A percentile compares a stretch with the other conserved stretches of the same genome.
Evolutionary conservation across 2,797 vertebrate genomes (phyloP).

Genomic region (Pangasius krempfi): DNA sequence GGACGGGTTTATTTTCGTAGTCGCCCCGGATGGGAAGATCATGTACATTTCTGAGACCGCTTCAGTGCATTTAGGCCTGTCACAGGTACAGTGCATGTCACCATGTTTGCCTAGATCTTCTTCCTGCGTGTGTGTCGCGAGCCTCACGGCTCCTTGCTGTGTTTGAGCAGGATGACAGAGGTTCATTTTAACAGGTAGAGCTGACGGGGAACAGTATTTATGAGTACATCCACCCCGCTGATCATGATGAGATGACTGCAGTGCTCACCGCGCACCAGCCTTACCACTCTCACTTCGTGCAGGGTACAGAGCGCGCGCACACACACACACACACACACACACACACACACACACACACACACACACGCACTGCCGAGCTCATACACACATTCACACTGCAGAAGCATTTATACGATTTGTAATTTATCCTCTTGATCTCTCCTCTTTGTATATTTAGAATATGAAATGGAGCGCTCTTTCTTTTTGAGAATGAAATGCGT

Average conservation of each 20-base stretch:
- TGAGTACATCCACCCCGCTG: conserved; percentile 95
- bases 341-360: conserved; percentile 1
- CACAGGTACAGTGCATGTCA: conserved; percentile 81
- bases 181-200: conserved; percentile 87
- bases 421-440: neutral
- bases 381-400: neutral
- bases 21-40: conserved; percentile 97
- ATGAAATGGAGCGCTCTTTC: conserved; percentile 95
- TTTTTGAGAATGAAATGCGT: conserved; percentile 98
- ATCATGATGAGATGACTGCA: conserved; percentile 96
- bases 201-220: conserved; percentile 98
- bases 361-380: neutral
- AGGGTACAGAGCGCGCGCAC: conserved; percentile 80
- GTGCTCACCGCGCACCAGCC: conserved; percentile 96
- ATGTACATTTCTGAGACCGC: conserved; percentile 99
- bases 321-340: neutral
- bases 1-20: conserved; percentile 97
- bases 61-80: conserved; percentile 94
- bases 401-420: neutral
- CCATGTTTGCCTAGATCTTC: too few species aligned
- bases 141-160: neutral
- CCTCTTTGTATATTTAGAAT: conserved; percentile 74
- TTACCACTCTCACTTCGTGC: conserved; percentile 94
- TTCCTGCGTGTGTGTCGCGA: neutral
- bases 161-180: conserved; percentile 53